Conservation (phyloP, 2,797 vertebrate species). For the Sarcoramphus papa region DNA sequence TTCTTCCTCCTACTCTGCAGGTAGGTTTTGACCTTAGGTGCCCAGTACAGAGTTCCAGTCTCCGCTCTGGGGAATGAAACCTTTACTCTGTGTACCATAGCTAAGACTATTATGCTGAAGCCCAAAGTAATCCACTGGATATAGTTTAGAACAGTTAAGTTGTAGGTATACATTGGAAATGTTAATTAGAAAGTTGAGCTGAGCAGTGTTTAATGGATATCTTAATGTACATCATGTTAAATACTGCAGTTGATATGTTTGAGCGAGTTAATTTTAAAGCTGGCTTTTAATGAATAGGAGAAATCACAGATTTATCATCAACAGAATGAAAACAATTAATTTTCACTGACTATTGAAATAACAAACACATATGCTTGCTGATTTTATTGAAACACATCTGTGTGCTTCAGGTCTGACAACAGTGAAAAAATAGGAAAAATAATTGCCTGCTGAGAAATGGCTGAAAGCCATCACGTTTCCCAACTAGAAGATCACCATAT, state of each 20-base stretch:
- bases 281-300: not conserved
- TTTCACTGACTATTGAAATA: not conserved
- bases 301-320: not conserved
- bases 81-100: not conserved
- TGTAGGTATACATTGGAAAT: not conserved
- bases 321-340: not conserved
- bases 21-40: not conserved
- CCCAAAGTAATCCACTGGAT: not conserved
- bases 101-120: not conserved
- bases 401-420: not conserved
- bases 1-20: not conserved
- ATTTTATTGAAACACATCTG: not conserved
- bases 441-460: not conserved
- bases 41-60: not conserved
- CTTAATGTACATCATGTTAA: not conserved
- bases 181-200: not conserved
- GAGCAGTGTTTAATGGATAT: not conserved
- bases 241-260: not conserved
- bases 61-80: not conserved
- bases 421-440: not conserved
- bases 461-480: not conserved
- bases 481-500: not conserved
- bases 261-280: not conserved
- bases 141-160: not conserved
- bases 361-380: not conserved